Percentiles rank a stretch among this genome's conserved stretches.
phyloP scores from a whole-genome alignment of 2,888 invertebrate genomes.

The Leistus spinibarbis region DNA sequence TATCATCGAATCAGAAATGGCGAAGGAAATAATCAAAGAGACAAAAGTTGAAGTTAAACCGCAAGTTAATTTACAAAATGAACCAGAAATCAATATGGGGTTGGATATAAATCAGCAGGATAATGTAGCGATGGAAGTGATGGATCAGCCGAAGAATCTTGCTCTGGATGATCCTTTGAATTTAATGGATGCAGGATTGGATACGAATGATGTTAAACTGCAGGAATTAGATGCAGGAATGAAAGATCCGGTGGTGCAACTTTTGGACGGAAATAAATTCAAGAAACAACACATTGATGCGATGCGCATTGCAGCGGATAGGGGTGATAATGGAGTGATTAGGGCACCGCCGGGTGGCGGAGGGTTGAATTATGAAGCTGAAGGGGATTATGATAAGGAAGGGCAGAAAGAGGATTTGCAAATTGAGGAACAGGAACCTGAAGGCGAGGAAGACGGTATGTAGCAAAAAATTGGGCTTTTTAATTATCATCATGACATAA shows the following conservation, averaged over 20 bases:
- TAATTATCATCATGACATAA: too few relatives aligned
- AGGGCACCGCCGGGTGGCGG: conserved; percentile 18
- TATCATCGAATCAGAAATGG: conserved; percentile 34
- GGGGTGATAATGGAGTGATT: conserved; percentile 20
- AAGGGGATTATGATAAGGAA: conserved; percentile 48
- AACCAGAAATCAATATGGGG: conserved; percentile 34
- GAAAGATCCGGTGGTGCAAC: conserved; percentile 40
- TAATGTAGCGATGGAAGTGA: conserved; percentile 53
- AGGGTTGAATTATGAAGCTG: conserved; percentile 45
- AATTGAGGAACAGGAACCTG: conserved; percentile 46
- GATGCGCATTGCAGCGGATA: conserved; percentile 42
- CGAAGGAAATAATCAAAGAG: conserved; percentile 33
- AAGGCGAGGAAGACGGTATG: conserved; percentile 60
- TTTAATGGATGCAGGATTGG: conserved; percentile 36
- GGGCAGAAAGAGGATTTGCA: conserved; percentile 46
- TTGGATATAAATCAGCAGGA: conserved; percentile 47
- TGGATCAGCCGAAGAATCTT: conserved; percentile 48
- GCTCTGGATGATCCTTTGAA: conserved; percentile 40
- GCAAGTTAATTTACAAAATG: conserved; percentile 14
- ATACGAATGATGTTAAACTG: conserved; percentile 19
- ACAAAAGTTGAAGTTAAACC: conserved; percentile 25
- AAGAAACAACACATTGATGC: conserved; percentile 46
- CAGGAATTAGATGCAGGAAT: conserved; percentile 28
- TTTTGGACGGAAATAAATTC: conserved; percentile 44
- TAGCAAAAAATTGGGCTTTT: not conserved